Conservation (phyloP, 2,797 vertebrate species). For the Clarias laeviceps region DNA sequence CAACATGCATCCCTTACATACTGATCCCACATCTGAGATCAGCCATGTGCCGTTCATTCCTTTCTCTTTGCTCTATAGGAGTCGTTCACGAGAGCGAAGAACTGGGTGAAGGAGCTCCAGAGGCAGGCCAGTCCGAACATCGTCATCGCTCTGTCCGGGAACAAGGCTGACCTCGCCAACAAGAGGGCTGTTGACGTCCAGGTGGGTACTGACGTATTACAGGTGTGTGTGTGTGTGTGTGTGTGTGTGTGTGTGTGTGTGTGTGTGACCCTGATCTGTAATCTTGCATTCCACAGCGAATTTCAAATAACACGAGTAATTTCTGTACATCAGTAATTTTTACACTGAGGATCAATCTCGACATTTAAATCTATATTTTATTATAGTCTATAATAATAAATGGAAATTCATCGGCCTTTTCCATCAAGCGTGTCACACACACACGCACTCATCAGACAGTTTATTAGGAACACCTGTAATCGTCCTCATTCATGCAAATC, state of each 20-base stretch:
- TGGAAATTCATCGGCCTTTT: too few relatives aligned
- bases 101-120: slow-evolving; percentile 99
- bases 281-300: too few relatives aligned
- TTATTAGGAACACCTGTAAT: background rate
- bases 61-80: slow-evolving; percentile 73
- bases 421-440: too few relatives aligned
- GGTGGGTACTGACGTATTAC: slow-evolving; percentile 70
- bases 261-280: background rate
- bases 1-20: background rate
- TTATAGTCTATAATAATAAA: too few relatives aligned
- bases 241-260: background rate
- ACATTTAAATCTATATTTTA: background rate
- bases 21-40: background rate
- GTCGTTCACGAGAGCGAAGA: slow-evolving; percentile 96
- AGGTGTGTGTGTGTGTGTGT: background rate
- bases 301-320: too few relatives aligned
- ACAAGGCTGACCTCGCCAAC: slow-evolving; percentile 96
- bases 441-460: background rate
- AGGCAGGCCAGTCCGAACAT: slow-evolving; percentile 98
- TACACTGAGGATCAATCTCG: too few relatives aligned
- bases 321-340: background rate
- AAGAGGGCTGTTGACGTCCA: slow-evolving; percentile 98
- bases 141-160: slow-evolving; percentile 97
- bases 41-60: background rate
- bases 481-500: background rate